Percentiles rank a stretch among this genome's conserved stretches.
These are phyloP conservation scores for Piaya cayana DNA, from an alignment of 2,113 vertebrate species.

Conservation along the genomic window DNA sequence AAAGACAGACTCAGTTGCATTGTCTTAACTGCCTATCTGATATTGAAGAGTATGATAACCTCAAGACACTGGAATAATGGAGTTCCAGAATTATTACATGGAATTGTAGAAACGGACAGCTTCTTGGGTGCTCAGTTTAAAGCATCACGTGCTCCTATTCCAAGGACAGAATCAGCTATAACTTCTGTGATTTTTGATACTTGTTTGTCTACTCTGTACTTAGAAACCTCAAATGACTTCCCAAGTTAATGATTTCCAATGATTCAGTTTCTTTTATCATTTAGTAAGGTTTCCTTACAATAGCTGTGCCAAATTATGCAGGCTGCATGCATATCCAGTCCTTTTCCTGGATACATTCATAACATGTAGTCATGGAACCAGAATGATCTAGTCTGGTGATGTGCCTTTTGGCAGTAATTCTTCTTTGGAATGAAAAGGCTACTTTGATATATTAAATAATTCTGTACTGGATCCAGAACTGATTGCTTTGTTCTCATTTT, in stretches of 20 bases:
- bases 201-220: not conserved
- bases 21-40: not conserved
- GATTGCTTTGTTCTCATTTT: not conserved
- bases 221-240: not conserved
- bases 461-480: not conserved
- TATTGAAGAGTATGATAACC: not conserved
- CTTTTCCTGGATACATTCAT: not conserved
- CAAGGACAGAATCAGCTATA: not conserved
- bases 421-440: not conserved
- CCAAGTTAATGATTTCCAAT: not conserved
- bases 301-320: not conserved
- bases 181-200: not conserved
- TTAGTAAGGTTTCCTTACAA: not conserved
- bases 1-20: not conserved
- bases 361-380: not conserved
- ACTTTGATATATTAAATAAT: not conserved
- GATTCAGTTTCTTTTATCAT: not conserved
- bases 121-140: not conserved
- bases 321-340: not conserved
- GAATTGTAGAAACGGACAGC: not conserved
- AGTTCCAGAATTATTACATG: not conserved
- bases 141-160: not conserved
- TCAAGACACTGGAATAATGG: not conserved
- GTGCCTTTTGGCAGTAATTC: slow-evolving; percentile 27
- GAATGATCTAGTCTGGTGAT: not conserved